Percentiles rank a stretch among this genome's conserved stretches.
Evolutionary conservation across 2,113 vertebrate genomes (phyloP).

Genomic region (Melanerpes aurifrons): DNA sequence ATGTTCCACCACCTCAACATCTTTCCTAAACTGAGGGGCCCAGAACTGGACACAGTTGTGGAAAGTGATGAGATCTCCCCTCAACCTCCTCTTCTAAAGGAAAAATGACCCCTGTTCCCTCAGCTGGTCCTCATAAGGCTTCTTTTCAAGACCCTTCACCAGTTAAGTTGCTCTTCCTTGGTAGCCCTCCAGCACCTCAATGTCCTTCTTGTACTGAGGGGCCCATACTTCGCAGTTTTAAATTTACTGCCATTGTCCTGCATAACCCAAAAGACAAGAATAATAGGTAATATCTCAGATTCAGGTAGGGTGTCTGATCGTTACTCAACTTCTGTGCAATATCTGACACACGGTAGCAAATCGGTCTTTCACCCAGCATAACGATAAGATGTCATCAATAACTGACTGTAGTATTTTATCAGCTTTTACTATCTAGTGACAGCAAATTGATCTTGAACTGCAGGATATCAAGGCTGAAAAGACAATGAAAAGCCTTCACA

Average conservation of each 20-base stretch:
- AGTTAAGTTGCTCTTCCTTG: too few relatives aligned
- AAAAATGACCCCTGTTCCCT: too few relatives aligned
- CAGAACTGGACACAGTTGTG: too few relatives aligned
- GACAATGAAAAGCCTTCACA: neutral
- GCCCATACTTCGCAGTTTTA: neutral
- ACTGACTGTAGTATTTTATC: neutral
- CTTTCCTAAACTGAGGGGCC: too few relatives aligned
- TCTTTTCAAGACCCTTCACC: too few relatives aligned
- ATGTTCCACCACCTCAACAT: too few relatives aligned
- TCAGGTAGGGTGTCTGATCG: neutral
- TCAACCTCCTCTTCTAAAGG: too few relatives aligned
- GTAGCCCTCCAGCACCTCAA: too few relatives aligned
- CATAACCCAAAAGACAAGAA: neutral
- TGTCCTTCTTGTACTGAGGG: too few relatives aligned
- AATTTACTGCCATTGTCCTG: neutral
- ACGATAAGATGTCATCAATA: neutral
- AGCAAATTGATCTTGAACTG: conserved; percentile 24
- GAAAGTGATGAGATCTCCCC: too few relatives aligned
- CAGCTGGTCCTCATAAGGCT: too few relatives aligned
- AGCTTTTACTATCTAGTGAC: neutral
- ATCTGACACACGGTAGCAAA: neutral
- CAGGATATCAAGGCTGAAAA: neutral
- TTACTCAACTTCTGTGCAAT: neutral
- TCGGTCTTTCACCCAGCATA: neutral
- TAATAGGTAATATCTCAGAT: neutral